Evolutionary conservation across 92 coral and sea anemone species (phyloP).

Genomic region (Phenganax marumi): DNA sequence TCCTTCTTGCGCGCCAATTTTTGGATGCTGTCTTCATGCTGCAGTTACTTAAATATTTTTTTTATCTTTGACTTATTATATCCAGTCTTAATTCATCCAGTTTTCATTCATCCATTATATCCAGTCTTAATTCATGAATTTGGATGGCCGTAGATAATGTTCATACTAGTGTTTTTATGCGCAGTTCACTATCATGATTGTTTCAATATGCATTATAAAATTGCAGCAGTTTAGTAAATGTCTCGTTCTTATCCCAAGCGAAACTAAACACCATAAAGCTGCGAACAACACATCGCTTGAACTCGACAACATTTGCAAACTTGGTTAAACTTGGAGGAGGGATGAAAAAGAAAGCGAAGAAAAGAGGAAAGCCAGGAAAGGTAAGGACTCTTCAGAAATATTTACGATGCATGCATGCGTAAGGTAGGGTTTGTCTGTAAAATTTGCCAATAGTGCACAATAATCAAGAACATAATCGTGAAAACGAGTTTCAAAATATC

Average conservation of each 20-base stretch:
- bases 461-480: too few species aligned
- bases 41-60: neutral
- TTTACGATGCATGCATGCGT: neutral
- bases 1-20: too few species aligned
- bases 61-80: neutral
- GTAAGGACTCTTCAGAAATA: constrained; percentile 33
- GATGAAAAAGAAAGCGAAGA: constrained; percentile 81
- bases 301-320: constrained; percentile 72
- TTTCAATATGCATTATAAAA: neutral
- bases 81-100: neutral
- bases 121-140: too few species aligned
- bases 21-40: neutral
- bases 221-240: neutral
- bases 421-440: neutral
- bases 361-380: constrained; percentile 99
- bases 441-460: neutral
- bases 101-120: too few species aligned
- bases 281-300: constrained; percentile 85
- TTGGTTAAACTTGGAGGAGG: constrained; percentile 93
- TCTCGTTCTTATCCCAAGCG: constrained; percentile 36
- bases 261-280: constrained; percentile 70
- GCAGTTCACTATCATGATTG: too few species aligned
- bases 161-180: too few species aligned
- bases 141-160: too few species aligned
- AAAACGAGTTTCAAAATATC: too few species aligned